Percentiles rank a stretch among this genome's conserved stretches.
These are phyloP conservation scores for Cotesia vestalis DNA, from an alignment of 1,140 invertebrate species.

Conservation along the genomic window DNA sequence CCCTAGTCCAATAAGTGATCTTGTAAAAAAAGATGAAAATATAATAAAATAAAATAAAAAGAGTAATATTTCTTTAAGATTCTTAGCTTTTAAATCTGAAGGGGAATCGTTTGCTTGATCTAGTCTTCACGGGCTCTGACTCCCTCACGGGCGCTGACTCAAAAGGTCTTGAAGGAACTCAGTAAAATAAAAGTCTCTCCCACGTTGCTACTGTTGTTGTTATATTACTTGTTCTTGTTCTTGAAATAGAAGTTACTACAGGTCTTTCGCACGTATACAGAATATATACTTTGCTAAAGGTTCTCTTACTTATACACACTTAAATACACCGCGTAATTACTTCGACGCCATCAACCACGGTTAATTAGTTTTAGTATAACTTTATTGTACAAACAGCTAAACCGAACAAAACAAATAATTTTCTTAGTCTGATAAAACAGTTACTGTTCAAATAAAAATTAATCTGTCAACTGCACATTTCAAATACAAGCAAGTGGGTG, in stretches of 20 bases:
- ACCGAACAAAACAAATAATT: not conserved
- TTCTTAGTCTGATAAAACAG: too few species aligned
- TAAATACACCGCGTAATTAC: slow-evolving; percentile 33
- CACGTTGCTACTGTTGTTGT: slow-evolving; percentile 29
- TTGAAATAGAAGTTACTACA: slow-evolving; percentile 35
- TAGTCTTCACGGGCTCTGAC: slow-evolving; percentile 34
- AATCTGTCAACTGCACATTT: too few species aligned
- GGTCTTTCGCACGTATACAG: slow-evolving; percentile 31
- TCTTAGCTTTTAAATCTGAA: not conserved
- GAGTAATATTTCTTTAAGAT: too few species aligned
- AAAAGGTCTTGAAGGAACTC: slow-evolving; percentile 18
- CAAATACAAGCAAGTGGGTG: too few species aligned
- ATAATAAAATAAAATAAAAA: not conserved
- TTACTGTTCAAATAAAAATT: too few species aligned
- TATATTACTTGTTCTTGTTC: slow-evolving; percentile 6
- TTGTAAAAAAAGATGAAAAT: not conserved
- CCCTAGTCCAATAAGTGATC: not conserved
- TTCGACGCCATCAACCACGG: not conserved
- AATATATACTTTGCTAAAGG: slow-evolving; percentile 7
- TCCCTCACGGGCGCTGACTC: slow-evolving; percentile 32
- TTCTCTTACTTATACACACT: slow-evolving; percentile 6
- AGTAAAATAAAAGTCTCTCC: slow-evolving; percentile 35
- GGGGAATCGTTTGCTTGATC: slow-evolving; percentile 19
- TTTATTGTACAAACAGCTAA: not conserved
- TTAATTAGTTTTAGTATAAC: not conserved